Percentiles rank a stretch among this genome's conserved stretches.
phyloP scores from a whole-genome alignment of 2,888 invertebrate species.

The Noctua janthina region DNA sequence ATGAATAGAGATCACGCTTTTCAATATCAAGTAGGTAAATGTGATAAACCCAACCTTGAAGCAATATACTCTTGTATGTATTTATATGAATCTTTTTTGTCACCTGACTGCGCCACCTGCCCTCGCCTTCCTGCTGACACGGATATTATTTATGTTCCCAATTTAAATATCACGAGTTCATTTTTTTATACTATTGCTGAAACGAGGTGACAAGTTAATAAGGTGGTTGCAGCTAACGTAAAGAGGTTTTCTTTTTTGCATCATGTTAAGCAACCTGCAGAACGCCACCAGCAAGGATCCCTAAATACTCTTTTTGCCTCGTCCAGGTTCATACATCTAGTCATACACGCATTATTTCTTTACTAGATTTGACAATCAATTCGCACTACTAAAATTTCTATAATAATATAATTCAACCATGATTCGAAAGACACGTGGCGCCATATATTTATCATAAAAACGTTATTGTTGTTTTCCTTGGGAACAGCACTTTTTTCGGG shows the following conservation, averaged over 20 bases:
- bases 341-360: not conserved
- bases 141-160: slow-evolving; percentile 56
- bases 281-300: not conserved
- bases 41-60: slow-evolving; percentile 39
- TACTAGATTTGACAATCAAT: too few relatives aligned
- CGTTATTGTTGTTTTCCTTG: too few relatives aligned
- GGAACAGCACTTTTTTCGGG: too few relatives aligned
- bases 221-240: not conserved
- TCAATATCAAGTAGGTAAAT: slow-evolving; percentile 44
- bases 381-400: too few relatives aligned
- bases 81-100: slow-evolving; percentile 27
- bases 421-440: too few relatives aligned
- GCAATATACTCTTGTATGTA: slow-evolving; percentile 30
- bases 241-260: too few relatives aligned
- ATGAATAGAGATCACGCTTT: slow-evolving; percentile 52
- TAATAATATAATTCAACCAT: too few relatives aligned
- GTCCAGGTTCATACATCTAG: not conserved
- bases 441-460: too few relatives aligned
- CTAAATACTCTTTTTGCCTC: not conserved
- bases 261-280: not conserved
- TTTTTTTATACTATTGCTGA: slow-evolving; percentile 16
- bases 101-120: slow-evolving; percentile 57
- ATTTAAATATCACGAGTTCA: slow-evolving; percentile 49
- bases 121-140: slow-evolving; percentile 30
- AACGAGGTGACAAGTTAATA: slow-evolving; percentile 12